Base-by-base conservation (phyloP, 1,140 invertebrate species). In the Tyrophagus putrescentiae region DNA sequence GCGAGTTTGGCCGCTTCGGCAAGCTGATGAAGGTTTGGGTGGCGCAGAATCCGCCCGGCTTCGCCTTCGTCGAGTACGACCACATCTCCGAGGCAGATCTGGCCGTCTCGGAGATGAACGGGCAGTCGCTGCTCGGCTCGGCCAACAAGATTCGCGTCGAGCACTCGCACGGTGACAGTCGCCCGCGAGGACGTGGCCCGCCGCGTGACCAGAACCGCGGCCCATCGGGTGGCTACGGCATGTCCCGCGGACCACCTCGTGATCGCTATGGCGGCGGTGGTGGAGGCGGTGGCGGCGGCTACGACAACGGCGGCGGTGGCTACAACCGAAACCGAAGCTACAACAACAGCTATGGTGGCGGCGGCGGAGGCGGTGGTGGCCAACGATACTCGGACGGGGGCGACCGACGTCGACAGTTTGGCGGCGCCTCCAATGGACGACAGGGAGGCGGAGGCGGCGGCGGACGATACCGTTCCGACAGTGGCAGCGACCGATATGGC, bases 11-110 rank as follows among this genome's bases (percentile, higher is more conserved):
- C 56, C 74, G 75, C 53, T 80, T 73, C 68, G 78, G 78, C 21
- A 70, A 71, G 50, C 68, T 80, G 39, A 73, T 70, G 25, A 79
- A 74, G 67, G 76, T 80, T 31, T 80, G 79, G 79, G 78, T 80
- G 4, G 79, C 79, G 1, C 71, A 78, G 62, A 79, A 79, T 66
- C 75, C 74, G 16, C 75, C 74, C 25, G 75, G 78, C 1, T 80
- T 80, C 71, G 79, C 78, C 21, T 80, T 80, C 68, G 70, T 80
- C 44, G 78, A 80, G 64, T 80, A 73, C 70, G 78, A 79, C 68
- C 77, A 80, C 66, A 69, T 70, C 28, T 68, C 76, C 39, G 79
- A 80, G 70, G 79, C 79, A 5, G 75, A 75, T 60, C 77, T 80
- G 69, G 76, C 78, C 18, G 73, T 75, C 11, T 69, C 69, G 58